Evolutionary conservation across 2,797 vertebrate genomes (phyloP).

Genomic region (Capromys pilorides): DNA sequence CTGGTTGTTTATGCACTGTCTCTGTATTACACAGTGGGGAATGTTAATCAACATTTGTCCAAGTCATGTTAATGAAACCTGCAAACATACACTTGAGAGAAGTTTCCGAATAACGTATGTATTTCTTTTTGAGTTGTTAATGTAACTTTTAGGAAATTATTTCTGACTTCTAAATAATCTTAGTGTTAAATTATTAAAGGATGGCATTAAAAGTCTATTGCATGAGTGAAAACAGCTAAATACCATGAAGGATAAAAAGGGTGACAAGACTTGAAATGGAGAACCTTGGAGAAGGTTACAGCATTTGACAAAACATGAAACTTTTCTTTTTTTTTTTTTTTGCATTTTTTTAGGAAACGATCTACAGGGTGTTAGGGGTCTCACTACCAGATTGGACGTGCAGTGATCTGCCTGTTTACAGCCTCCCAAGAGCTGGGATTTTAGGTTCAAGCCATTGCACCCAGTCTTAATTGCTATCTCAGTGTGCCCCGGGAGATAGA

Average conservation of each 20-base stretch:
- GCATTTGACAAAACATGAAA: not conserved
- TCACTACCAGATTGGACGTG: no score
- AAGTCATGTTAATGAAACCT: slow-evolving; percentile 67
- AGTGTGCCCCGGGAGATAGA: no score
- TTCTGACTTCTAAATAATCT: slow-evolving; percentile 64
- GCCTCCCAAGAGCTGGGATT: no score
- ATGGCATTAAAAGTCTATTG: slow-evolving; percentile 58
- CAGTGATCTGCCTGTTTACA: no score
- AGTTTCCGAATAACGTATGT: slow-evolving; percentile 55
- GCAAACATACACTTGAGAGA: slow-evolving; percentile 58
- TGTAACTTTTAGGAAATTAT: slow-evolving; percentile 66
- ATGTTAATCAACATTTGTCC: slow-evolving; percentile 64
- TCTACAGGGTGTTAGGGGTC: no score
- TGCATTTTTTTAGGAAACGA: no score
- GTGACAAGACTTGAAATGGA: slow-evolving; percentile 24
- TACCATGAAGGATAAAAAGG: slow-evolving; percentile 59
- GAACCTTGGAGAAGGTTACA: not conserved
- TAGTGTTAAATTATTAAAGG: slow-evolving; percentile 71
- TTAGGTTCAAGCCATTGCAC: no score
- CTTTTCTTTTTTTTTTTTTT: no score
- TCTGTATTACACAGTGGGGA: slow-evolving; percentile 39
- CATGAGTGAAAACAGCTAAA: slow-evolving; percentile 53
- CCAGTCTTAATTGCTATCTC: no score
- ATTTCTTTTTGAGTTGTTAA: slow-evolving; percentile 74
- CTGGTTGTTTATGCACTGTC: slow-evolving; percentile 58